Base-by-base conservation (phyloP, 2,888 invertebrate species). In the Ophion obscuratus region DNA sequence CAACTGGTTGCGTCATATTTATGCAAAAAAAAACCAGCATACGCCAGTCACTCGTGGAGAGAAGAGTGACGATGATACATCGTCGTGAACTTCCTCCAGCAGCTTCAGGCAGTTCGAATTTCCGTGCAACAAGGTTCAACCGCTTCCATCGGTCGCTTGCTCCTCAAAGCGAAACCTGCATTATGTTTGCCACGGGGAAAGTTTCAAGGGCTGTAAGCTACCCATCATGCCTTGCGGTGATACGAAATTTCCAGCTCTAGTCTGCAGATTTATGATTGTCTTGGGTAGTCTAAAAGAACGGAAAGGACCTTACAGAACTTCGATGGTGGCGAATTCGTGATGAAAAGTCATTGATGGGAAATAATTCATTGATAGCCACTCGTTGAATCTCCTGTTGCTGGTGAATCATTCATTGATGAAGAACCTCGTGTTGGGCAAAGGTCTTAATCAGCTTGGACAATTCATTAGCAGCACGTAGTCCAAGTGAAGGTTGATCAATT, bases 401-500 rank as follows among this genome's bases (percentile, higher is more conserved):
- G 17, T 14, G 53, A 53, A 53, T 53, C 53, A 64, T 59, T 24
- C 17, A 11, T 68, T 24, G 61, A 17, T 14, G 10, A 24, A 17
- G 75, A 73, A 70, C 44, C 62, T 74, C 47, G 24, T n/a, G 27
- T 59, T 73, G 64, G 24, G 75, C 67, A 74, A 68, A 78, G 66
- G 73, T 11, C 53, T 61, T n/a, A 66, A 75, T 67, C 76, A 77
- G 77, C 76, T 67, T 67, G 24, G 61, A 80, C 77, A 77, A 86
- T 86, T 86, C 77, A 83, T 86, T 59, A 80, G 40, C 44, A 31
- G 57, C 68, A 20, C 73, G 73, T 40, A 57, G 40, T 68, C n/a
- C 40, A 80, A 86, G 80, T 83, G 53, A 77, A 47, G 81, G 80
- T 81, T 79, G 68, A 83, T 64, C 73, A 86, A 83, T 77, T 79